These are phyloP conservation scores for Pocillopora damicornis DNA, from an alignment of 64 coral and sea anemone species.

Conservation along the genomic window DNA sequence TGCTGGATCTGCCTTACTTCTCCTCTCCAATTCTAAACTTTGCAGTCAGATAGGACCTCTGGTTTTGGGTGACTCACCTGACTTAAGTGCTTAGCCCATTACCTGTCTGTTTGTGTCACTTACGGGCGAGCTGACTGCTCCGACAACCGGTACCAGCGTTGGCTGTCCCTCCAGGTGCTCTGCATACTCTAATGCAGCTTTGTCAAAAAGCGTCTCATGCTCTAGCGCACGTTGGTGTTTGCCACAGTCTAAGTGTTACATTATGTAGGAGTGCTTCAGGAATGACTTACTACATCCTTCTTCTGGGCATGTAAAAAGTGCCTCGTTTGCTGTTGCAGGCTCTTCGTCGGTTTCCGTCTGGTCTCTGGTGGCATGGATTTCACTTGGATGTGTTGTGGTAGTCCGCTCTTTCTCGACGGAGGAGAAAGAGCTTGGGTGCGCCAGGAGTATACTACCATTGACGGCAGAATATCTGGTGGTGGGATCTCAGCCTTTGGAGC, in stretches of 20 bases:
- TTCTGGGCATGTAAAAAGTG: slow-evolving; percentile 34
- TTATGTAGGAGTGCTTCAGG: slow-evolving; percentile 17
- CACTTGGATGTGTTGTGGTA: background rate
- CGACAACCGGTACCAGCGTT: slow-evolving; percentile 4
- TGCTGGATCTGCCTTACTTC: slow-evolving; percentile 17
- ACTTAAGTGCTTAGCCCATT: slow-evolving; percentile 44
- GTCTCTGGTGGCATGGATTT: background rate
- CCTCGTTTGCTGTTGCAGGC: background rate
- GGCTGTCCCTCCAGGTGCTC: slow-evolving; percentile 35
- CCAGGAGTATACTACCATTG: background rate
- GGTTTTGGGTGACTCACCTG: slow-evolving; percentile 12
- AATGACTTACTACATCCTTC: slow-evolving; percentile 45
- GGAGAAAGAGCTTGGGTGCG: background rate
- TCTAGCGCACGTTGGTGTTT: slow-evolving; percentile 34
- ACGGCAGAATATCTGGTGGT: background rate
- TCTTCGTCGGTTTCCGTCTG: background rate
- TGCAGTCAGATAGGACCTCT: slow-evolving; percentile 28
- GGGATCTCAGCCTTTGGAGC: background rate
- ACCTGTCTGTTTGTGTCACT: background rate
- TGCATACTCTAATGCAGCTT: slow-evolving; percentile 40
- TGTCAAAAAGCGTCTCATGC: slow-evolving; percentile 31
- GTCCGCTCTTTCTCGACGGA: background rate
- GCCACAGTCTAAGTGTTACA: slow-evolving; percentile 33
- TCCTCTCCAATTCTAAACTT: slow-evolving; percentile 38
- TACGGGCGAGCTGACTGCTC: background rate